Percentiles rank a stretch among this genome's conserved stretches.
These are phyloP conservation scores for Pteromalus puparum DNA, from an alignment of 1,140 invertebrate species.

Conservation along the genomic window DNA sequence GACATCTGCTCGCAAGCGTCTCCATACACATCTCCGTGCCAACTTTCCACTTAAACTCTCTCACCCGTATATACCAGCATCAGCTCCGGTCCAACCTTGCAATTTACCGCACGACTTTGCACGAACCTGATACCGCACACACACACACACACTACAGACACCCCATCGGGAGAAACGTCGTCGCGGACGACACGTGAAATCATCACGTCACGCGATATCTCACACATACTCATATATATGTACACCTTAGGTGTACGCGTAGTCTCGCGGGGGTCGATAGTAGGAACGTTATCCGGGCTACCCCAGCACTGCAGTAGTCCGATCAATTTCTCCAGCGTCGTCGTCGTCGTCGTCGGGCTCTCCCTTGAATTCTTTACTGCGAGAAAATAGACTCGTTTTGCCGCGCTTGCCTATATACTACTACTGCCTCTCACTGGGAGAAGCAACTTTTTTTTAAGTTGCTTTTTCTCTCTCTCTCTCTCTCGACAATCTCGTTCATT, in stretches of 20 bases:
- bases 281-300: conserved; percentile 49
- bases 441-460: neutral
- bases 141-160: neutral
- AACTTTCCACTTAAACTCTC: no score
- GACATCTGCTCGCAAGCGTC: no score
- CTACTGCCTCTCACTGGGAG: neutral
- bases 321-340: conserved; percentile 67
- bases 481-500: neutral
- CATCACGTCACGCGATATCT: conserved; percentile 45
- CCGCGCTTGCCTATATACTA: no score
- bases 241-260: conserved; percentile 6
- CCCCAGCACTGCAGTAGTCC: conserved; percentile 64
- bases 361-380: neutral
- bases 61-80: neutral
- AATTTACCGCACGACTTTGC: neutral
- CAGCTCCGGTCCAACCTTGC: neutral
- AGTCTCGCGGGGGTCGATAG: conserved; percentile 56
- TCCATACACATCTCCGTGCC: no score
- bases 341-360: neutral
- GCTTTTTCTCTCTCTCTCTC: neutral
- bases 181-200: neutral
- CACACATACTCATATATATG: conserved; percentile 9
- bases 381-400: neutral
- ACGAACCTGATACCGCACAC: neutral
- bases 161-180: neutral